Conservation (phyloP, 2,888 invertebrate genomes). For the Copidosoma aretas region DNA sequence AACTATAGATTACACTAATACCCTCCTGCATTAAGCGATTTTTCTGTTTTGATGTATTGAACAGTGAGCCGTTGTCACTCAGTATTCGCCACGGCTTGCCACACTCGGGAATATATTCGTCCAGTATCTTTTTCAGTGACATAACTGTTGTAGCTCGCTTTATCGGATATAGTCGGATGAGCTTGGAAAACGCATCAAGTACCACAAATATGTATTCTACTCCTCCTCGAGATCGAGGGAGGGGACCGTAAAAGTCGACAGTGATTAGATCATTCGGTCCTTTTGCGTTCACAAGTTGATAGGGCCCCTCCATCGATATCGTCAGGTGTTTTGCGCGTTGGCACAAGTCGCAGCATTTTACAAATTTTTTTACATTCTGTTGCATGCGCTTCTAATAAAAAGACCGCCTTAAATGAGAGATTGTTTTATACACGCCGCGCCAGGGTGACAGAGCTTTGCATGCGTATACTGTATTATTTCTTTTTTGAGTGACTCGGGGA, state of each 20-base stretch:
- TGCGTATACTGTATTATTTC: not conserved
- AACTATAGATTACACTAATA: not conserved
- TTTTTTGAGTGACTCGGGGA: not conserved
- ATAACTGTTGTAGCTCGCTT: not conserved
- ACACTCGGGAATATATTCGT: not conserved
- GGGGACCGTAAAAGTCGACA: conserved; percentile 18
- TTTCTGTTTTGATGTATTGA: not conserved
- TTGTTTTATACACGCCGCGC: conserved; percentile 8
- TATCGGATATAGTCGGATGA: conserved; percentile 4
- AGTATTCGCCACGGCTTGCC: conserved; percentile 8
- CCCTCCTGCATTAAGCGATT: not conserved
- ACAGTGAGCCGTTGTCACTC: conserved; percentile 13
- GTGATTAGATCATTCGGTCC: conserved; percentile 8
- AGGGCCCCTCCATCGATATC: conserved; percentile 4
- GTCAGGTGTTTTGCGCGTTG: conserved; percentile 3
- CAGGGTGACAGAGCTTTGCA: conserved; percentile 9
- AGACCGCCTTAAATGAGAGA: not conserved
- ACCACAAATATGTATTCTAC: conserved; percentile 13
- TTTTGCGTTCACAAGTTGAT: not conserved
- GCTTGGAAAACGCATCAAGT: conserved; percentile 11
- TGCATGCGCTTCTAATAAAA: conserved; percentile 12
- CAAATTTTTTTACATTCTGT: not conserved
- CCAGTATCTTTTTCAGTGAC: not conserved
- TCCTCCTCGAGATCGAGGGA: conserved; percentile 5
- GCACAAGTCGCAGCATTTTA: not conserved